Percentiles rank a stretch among this genome's conserved stretches.
Conservation (phyloP, 2,797 vertebrate species). For the Arctocebus calabarensis region DNA sequence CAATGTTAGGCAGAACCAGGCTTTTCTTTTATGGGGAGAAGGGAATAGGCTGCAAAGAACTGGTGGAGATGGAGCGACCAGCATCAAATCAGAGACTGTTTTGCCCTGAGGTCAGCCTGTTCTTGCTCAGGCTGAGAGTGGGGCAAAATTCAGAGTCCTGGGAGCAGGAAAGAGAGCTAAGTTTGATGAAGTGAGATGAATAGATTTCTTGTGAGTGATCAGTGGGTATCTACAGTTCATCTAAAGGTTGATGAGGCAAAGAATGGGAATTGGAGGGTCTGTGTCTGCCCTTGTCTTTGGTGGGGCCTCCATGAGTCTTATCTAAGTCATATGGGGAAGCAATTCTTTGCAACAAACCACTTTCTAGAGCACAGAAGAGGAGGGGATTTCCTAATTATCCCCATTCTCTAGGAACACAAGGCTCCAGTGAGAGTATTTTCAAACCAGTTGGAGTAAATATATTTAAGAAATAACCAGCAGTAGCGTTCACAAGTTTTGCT, state of each 20-base stretch:
- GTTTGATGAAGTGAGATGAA: not conserved
- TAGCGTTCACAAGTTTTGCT: constrained; percentile 11
- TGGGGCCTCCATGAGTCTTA: not conserved
- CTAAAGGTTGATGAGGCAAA: not conserved
- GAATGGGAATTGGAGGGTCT: not conserved
- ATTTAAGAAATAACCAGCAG: not conserved
- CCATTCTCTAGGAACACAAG: not conserved
- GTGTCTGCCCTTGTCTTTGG: not conserved
- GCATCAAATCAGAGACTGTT: not conserved
- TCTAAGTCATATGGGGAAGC: not conserved
- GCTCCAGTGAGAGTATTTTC: not conserved
- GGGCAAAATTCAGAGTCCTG: not conserved
- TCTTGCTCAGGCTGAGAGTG: not conserved
- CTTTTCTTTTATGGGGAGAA: not conserved
- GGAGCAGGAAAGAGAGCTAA: not conserved
- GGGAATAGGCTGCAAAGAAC: not conserved
- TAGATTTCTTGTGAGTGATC: not conserved
- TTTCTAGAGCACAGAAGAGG: not conserved
- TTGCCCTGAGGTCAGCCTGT: not conserved
- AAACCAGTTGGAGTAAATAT: not conserved
- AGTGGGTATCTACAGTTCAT: not conserved
- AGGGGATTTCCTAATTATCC: not conserved
- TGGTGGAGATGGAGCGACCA: not conserved
- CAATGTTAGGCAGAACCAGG: not conserved
- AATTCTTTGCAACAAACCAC: not conserved